Percentiles rank a stretch among this genome's conserved stretches.
Conservation (phyloP, 2,797 vertebrate genomes). For the Darevskia mixta region DNA sequence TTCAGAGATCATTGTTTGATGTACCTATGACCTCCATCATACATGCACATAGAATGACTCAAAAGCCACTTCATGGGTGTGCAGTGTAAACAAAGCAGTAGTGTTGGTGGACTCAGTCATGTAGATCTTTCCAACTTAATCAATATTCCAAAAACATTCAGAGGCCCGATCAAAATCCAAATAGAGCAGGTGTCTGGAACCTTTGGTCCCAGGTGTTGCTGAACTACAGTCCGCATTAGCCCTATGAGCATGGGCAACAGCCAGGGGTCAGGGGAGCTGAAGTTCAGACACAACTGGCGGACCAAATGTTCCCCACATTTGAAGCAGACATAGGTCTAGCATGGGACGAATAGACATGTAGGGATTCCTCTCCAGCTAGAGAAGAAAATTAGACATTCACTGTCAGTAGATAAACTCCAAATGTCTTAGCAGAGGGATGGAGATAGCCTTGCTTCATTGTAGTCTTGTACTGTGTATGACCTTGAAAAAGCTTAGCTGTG, state of each 20-base stretch:
- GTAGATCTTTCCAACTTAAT: not conserved
- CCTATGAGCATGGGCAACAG: too few species aligned
- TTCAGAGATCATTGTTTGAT: not conserved
- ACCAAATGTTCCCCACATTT: too few species aligned
- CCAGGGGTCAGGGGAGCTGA: too few species aligned
- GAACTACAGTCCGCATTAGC: too few species aligned
- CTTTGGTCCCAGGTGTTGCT: too few species aligned
- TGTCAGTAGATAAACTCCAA: constrained; percentile 29
- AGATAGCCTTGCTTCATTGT: constrained; percentile 66
- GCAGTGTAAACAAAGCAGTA: not conserved
- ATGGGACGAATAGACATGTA: constrained; percentile 6
- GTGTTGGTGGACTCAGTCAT: not conserved
- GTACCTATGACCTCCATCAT: not conserved
- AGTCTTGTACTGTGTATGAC: constrained; percentile 70
- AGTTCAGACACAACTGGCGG: too few species aligned
- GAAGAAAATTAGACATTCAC: constrained; percentile 51
- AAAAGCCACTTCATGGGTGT: not conserved
- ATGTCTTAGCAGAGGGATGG: not conserved
- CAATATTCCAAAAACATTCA: not conserved
- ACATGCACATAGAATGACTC: not conserved
- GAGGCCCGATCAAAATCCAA: not conserved
- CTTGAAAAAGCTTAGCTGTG: constrained; percentile 73
- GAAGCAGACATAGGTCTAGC: not conserved
- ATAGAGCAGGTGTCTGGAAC: too few species aligned
- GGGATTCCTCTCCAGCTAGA: constrained; percentile 37